phyloP scores from a whole-genome alignment of 37 sponge, comb jelly and placozoan genomes.

The Lycopodina hypogea region DNA sequence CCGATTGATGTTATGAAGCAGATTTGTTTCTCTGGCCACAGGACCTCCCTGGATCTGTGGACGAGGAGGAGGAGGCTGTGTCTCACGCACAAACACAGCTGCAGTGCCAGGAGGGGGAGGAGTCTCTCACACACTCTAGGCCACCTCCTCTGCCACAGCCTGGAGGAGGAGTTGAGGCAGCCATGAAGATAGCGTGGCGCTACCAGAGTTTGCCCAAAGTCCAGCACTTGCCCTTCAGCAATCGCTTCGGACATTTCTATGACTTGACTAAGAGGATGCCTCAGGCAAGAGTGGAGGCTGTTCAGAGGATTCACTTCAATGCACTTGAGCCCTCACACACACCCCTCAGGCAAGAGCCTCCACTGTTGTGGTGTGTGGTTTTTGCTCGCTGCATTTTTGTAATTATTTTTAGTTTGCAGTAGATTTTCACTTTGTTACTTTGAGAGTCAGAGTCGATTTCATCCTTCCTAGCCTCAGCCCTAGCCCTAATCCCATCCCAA shows the following conservation, averaged over 20 bases:
- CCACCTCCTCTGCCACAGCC: too few species aligned
- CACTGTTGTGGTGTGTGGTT: too few species aligned
- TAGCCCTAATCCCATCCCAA: too few species aligned
- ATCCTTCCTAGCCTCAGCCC: too few species aligned
- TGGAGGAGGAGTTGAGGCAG: not conserved
- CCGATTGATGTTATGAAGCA: too few species aligned
- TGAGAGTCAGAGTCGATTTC: too few species aligned
- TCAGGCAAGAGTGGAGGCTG: slow-evolving; percentile 14
- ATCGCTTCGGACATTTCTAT: slow-evolving; percentile 63
- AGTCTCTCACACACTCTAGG: not conserved
- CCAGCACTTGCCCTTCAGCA: slow-evolving; percentile 55
- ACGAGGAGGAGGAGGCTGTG: not conserved
- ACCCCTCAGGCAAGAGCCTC: not conserved
- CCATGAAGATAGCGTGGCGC: slow-evolving; percentile 85
- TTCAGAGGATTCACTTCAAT: slow-evolving; percentile 23
- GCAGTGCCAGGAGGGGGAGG: not conserved
- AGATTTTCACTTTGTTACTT: not conserved
- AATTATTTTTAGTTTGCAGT: not conserved
- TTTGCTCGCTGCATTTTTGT: not conserved
- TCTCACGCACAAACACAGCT: not conserved
- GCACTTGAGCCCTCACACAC: slow-evolving; percentile 5
- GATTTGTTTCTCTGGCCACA: not conserved
- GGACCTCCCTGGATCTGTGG: slow-evolving; percentile 62
- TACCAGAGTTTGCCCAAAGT: slow-evolving; percentile 71
- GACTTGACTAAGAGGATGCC: slow-evolving; percentile 56